Conservation (phyloP, 30 jellyfish, hydroid and myxozoan genomes). For the Turritopsis dohrnii region DNA sequence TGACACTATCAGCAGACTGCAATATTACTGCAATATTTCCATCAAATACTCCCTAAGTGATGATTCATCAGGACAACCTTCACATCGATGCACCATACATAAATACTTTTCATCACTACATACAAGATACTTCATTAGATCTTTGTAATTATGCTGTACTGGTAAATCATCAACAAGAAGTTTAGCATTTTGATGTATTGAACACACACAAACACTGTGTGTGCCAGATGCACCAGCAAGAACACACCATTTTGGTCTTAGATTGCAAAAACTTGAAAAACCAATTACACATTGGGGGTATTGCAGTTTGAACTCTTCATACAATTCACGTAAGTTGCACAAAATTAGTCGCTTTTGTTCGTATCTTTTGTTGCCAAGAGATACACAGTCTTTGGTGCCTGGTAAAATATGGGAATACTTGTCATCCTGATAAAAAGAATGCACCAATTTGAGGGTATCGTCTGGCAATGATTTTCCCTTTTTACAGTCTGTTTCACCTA, state of each 20-base stretch:
- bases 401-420: not conserved
- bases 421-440: not conserved
- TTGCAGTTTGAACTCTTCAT: conserved; percentile 30
- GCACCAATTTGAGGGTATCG: not conserved
- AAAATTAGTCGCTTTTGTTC: conserved; percentile 47
- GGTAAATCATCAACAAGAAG: conserved; percentile 20
- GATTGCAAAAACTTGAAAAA: conserved; percentile 49
- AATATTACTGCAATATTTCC: no score
- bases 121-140: not conserved
- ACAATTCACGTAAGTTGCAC: conserved; percentile 50
- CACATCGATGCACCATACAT: not conserved
- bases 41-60: not conserved
- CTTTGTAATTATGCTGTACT: not conserved
- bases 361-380: conserved; percentile 15
- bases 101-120: not conserved
- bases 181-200: conserved; percentile 53
- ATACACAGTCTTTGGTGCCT: not conserved
- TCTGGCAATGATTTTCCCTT: not conserved
- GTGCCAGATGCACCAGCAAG: conserved; percentile 73
- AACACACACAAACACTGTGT: conserved; percentile 79
- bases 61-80: not conserved
- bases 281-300: conserved; percentile 42
- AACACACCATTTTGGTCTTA: conserved; percentile 70
- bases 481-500: not conserved
- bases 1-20: not conserved